A percentile compares a stretch with the other conserved stretches of the same genome.
These are phyloP conservation scores for Rhamnusium bicolor DNA, from an alignment of 2,888 invertebrate genomes.

Conservation along the genomic window DNA sequence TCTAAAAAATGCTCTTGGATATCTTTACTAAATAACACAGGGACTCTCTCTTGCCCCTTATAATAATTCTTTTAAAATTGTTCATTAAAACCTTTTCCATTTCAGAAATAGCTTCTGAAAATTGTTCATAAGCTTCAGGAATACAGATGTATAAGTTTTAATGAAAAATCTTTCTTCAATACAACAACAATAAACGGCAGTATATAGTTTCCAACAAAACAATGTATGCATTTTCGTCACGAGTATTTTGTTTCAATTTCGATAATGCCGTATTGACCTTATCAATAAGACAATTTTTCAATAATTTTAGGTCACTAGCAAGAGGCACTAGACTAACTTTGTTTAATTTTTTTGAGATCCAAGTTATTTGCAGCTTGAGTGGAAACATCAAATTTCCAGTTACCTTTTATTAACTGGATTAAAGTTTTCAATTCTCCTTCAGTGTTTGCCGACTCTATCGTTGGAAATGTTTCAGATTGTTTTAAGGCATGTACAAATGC, in stretches of 20 bases:
- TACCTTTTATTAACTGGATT: not conserved
- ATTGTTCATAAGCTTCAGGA: not conserved
- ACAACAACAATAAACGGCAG: not conserved
- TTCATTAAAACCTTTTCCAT: not conserved
- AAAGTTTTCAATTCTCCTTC: not conserved
- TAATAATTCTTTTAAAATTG: too few relatives aligned
- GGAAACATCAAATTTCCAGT: not conserved
- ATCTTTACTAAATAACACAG: too few relatives aligned
- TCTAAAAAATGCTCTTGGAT: too few relatives aligned
- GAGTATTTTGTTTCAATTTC: not conserved
- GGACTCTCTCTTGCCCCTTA: too few relatives aligned
- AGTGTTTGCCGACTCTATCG: not conserved
- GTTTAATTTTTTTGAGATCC: conserved; percentile 29
- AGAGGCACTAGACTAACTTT: not conserved
- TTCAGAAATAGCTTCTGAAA: not conserved
- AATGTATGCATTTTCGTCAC: not conserved
- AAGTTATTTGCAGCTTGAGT: conserved; percentile 6
- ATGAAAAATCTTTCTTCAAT: not conserved
- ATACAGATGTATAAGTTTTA: too few relatives aligned
- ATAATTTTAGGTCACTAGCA: not conserved
- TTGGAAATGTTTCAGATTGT: not conserved
- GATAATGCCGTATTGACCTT: not conserved
- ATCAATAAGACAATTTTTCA: not conserved
- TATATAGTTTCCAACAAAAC: not conserved
- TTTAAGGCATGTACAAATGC: too few relatives aligned